These are phyloP conservation scores for Micropoecilia bifurca DNA, from an alignment of 2,797 vertebrate genomes.

Conservation along the genomic window DNA sequence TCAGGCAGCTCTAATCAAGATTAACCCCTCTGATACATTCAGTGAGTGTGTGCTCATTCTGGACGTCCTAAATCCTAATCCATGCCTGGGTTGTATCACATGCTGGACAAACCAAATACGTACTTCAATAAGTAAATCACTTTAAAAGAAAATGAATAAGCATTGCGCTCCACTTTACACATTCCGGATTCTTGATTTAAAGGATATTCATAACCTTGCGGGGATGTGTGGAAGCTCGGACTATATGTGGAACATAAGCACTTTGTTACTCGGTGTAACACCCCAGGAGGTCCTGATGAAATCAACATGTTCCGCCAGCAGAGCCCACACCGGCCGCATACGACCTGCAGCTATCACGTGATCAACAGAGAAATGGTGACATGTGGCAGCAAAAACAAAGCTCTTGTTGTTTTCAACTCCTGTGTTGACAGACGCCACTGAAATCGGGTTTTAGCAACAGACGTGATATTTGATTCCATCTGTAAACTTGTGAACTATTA, in stretches of 20 bases:
- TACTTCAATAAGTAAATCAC: constrained; percentile 58
- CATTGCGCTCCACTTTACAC: constrained; percentile 41
- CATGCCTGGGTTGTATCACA: constrained; percentile 72
- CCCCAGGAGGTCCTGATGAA: constrained; percentile 70
- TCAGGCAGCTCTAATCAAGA: constrained; percentile 77
- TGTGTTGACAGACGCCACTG: constrained; percentile 34
- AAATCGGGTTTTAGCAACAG: constrained; percentile 48
- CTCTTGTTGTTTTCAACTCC: constrained; percentile 40
- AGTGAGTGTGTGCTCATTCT: constrained; percentile 38
- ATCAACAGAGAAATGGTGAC: constrained; percentile 52
- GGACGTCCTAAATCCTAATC: constrained; percentile 74
- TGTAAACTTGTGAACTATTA: constrained; percentile 19
- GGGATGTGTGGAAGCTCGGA: constrained; percentile 12
- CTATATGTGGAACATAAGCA: constrained; percentile 34
- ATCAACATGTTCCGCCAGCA: constrained; percentile 63
- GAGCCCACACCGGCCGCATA: constrained; percentile 53
- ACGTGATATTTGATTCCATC: constrained; percentile 36
- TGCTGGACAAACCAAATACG: constrained; percentile 67
- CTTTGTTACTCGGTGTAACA: constrained; percentile 68
- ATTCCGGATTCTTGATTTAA: constrained; percentile 30
- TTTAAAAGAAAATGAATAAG: neutral
- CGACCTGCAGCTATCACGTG: constrained; percentile 53
- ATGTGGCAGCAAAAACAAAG: constrained; percentile 54
- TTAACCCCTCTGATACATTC: constrained; percentile 74
- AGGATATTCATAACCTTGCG: constrained; percentile 38